Evolutionary conservation across 2,113 vertebrate species (phyloP).

Genomic region (Neolamprologus toae): DNA sequence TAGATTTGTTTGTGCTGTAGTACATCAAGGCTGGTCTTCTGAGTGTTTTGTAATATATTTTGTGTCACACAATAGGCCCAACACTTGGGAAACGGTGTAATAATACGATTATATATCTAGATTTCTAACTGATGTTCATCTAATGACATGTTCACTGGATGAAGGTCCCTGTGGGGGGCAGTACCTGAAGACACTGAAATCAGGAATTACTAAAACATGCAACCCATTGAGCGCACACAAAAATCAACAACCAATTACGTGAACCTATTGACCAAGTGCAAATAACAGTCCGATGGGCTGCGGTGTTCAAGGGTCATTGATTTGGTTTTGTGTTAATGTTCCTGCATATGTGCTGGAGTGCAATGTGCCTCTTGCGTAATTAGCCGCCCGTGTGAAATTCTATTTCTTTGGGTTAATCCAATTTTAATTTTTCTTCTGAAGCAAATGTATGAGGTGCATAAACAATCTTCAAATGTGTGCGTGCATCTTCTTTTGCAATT

Average conservation of each 20-base stretch:
- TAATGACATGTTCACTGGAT: not conserved
- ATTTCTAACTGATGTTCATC: not conserved
- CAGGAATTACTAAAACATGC: not conserved
- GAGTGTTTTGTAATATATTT: not conserved
- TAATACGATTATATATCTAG: not conserved
- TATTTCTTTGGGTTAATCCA: slow-evolving; percentile 42
- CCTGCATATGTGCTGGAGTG: not conserved
- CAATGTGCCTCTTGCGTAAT: slow-evolving; percentile 10
- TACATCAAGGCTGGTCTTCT: not conserved
- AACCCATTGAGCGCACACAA: not conserved
- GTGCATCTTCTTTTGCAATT: not conserved
- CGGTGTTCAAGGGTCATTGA: not conserved
- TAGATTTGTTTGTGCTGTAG: not conserved
- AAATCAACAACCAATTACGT: not conserved
- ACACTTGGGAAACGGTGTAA: not conserved
- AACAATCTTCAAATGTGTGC: not conserved
- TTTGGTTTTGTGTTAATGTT: not conserved
- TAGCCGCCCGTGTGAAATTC: slow-evolving; percentile 24
- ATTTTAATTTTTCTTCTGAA: slow-evolving; percentile 12
- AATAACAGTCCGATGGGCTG: not conserved
- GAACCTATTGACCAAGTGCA: not conserved
- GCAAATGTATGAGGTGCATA: not conserved
- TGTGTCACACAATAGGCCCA: not conserved
- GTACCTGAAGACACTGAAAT: not conserved
- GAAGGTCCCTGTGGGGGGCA: not conserved